Conservation (phyloP, 2,113 vertebrate genomes). For the Gobio gobio region DNA sequence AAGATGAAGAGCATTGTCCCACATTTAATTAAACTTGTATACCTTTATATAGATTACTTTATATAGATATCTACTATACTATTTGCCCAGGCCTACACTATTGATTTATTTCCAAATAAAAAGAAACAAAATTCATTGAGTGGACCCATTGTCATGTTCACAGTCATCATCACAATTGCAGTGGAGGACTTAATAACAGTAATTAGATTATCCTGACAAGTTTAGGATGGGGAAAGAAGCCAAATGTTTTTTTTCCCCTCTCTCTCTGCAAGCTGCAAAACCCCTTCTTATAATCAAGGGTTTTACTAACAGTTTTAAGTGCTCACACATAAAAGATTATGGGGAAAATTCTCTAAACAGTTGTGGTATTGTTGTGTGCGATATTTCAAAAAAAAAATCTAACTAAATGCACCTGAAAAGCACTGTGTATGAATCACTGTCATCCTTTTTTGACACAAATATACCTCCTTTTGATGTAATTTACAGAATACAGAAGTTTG, state of each 20-base stretch:
- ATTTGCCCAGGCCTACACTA: too few species aligned
- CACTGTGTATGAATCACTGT: background rate
- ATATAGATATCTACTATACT: background rate
- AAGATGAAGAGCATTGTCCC: background rate
- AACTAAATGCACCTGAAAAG: background rate
- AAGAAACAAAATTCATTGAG: constrained; percentile 3
- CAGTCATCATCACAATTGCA: constrained; percentile 36
- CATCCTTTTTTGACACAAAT: background rate
- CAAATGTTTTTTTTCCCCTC: background rate
- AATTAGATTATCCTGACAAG: constrained; percentile 50
- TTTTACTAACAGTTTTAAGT: constrained; percentile 15
- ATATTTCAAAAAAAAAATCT: background rate
- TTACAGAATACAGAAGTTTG: background rate
- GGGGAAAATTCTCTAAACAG: background rate
- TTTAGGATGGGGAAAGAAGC: constrained; percentile 23
- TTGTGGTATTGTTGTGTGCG: background rate
- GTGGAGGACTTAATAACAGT: constrained; percentile 52
- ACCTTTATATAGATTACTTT: background rate
- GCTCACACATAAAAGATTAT: background rate
- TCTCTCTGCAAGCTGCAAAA: background rate
- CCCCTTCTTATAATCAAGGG: constrained; percentile 1
- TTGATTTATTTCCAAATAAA: background rate
- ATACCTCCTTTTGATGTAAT: background rate
- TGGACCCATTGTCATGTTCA: constrained; percentile 29
- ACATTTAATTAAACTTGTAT: background rate